Percentiles rank a stretch among this genome's conserved stretches.
Evolutionary conservation across 2,888 invertebrate genomes (phyloP).

Genomic region (Blastobasis adustella): DNA sequence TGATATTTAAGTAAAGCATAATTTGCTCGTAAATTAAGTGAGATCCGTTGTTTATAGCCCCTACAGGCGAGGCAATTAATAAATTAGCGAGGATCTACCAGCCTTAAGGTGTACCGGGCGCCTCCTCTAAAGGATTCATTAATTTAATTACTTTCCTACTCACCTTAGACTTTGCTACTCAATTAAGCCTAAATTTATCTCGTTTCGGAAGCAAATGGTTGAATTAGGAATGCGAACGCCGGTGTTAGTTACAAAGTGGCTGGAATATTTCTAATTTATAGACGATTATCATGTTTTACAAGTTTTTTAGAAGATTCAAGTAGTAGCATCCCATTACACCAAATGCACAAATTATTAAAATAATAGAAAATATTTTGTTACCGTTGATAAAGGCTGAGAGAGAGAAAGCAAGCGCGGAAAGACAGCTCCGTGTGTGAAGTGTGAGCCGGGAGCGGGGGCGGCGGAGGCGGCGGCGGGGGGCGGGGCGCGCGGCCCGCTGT

Average conservation of each 20-base stretch:
- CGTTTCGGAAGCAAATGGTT: constrained; percentile 5
- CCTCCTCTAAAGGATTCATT: constrained; percentile 58
- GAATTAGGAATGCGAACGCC: not conserved
- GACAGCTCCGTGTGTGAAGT: not conserved
- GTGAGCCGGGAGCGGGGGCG: constrained; percentile 10
- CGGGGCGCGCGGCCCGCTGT: constrained; percentile 34
- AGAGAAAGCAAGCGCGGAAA: too few relatives aligned
- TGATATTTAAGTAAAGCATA: constrained; percentile 75
- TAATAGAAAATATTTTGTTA: too few relatives aligned
- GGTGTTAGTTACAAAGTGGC: too few relatives aligned
- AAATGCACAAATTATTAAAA: too few relatives aligned
- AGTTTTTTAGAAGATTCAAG: too few relatives aligned
- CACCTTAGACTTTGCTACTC: constrained; percentile 22
- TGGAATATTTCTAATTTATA: too few relatives aligned
- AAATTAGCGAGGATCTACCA: constrained; percentile 65
- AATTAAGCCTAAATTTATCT: constrained; percentile 20
- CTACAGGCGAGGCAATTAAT: constrained; percentile 66
- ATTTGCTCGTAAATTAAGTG: constrained; percentile 73
- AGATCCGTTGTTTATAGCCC: constrained; percentile 70
- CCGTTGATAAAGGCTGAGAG: too few relatives aligned
- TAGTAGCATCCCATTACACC: too few relatives aligned
- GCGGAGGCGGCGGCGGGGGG: constrained; percentile 24
- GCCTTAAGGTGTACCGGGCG: constrained; percentile 58
- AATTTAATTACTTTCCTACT: constrained; percentile 51
- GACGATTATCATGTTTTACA: too few relatives aligned